Evolutionary conservation across 2,888 invertebrate genomes (phyloP).

Genomic region (Dione juno): DNA sequence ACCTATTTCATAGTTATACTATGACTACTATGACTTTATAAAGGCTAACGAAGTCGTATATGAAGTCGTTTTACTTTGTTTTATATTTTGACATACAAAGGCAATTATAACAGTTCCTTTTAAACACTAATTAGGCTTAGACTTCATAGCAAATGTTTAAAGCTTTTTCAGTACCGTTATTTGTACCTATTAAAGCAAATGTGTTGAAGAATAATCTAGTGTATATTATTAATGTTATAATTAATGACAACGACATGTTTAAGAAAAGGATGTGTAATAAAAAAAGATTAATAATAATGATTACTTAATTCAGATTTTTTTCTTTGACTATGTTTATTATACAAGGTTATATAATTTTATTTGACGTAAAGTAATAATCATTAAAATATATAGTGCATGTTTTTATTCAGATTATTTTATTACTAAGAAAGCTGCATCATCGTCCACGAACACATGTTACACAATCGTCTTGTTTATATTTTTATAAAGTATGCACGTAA

Average conservation of each 20-base stretch:
- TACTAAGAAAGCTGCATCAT: background rate
- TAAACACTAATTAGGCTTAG: background rate
- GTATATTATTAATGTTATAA: too few species aligned
- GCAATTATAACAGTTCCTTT: constrained; percentile 3
- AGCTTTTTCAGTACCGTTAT: background rate
- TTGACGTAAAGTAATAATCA: too few species aligned
- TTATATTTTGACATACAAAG: background rate
- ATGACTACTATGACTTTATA: too few species aligned
- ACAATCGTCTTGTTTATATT: constrained; percentile 10
- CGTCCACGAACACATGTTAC: background rate
- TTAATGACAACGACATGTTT: too few species aligned
- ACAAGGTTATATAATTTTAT: too few species aligned
- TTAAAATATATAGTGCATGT: background rate
- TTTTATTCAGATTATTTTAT: background rate
- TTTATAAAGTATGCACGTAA: constrained; percentile 5
- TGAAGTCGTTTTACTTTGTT: background rate
- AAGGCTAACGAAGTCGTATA: too few species aligned
- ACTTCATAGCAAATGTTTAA: background rate
- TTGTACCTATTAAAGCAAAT: background rate
- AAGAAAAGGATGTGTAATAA: too few species aligned
- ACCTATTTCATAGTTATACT: background rate
- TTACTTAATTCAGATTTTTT: too few species aligned
- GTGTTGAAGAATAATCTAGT: too few species aligned
- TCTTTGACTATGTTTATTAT: too few species aligned
- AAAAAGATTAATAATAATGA: too few species aligned